phyloP scores from a whole-genome alignment of 2,113 vertebrate species.

The Chiloscyllium plagiosum region DNA sequence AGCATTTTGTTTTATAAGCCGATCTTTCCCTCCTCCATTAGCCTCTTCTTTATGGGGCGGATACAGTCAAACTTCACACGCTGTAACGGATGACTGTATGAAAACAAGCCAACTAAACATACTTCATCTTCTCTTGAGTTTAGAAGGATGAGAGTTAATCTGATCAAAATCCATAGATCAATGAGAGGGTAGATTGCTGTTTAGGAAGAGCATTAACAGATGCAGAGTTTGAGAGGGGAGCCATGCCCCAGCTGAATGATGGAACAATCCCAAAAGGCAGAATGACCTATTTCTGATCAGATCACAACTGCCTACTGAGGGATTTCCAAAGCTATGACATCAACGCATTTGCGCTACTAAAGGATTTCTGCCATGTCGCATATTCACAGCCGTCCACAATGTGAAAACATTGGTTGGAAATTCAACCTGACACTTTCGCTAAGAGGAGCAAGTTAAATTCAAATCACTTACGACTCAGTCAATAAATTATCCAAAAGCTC shows the following conservation, averaged over 20 bases:
- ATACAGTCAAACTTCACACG: neutral
- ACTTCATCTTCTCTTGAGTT: neutral
- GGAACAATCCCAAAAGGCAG: neutral
- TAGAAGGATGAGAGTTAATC: neutral
- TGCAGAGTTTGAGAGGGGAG: neutral
- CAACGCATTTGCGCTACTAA: neutral
- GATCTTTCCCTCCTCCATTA: no score
- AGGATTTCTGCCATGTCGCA: neutral
- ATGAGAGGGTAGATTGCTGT: neutral
- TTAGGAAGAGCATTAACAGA: neutral
- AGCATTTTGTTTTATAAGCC: no score
- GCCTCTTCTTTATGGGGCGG: neutral
- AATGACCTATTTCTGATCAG: neutral
- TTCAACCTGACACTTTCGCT: neutral
- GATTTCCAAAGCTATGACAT: neutral
- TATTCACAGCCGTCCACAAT: no score
- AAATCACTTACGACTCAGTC: neutral
- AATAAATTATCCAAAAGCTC: conserved; percentile 17
- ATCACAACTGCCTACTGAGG: neutral
- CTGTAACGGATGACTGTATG: neutral
- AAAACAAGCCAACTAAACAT: neutral
- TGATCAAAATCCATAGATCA: neutral
- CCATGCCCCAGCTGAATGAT: neutral
- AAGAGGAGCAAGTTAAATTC: neutral
- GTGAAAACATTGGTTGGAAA: neutral